Percentiles rank a stretch among this genome's conserved stretches.
These are phyloP conservation scores for Callipepla squamata DNA, from an alignment of 2,113 vertebrate genomes.

Conservation along the genomic window DNA sequence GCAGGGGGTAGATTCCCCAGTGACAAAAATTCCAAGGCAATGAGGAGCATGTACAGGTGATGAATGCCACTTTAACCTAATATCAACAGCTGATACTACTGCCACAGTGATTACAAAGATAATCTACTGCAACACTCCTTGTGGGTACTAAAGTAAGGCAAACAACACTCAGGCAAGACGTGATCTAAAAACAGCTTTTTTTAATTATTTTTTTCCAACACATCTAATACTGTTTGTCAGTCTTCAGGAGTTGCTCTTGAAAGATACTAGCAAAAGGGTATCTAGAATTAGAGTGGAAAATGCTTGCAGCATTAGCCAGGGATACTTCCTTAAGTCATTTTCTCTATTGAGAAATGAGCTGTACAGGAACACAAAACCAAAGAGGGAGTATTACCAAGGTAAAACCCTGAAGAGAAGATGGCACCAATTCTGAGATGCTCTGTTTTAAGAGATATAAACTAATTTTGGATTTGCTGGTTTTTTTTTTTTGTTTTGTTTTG, in stretches of 20 bases:
- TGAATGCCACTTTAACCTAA: fast-evolving
- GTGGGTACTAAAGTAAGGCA: background rate
- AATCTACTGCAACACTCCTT: background rate
- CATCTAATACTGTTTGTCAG: background rate
- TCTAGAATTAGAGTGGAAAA: background rate
- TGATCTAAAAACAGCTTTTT: too few species aligned
- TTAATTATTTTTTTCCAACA: background rate
- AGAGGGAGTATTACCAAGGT: background rate
- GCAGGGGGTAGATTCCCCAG: background rate
- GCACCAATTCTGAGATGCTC: background rate
- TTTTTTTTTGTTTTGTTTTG: too few species aligned
- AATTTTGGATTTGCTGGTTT: background rate
- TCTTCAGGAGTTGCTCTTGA: background rate
- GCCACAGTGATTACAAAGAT: background rate
- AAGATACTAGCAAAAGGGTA: background rate
- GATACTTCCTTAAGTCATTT: background rate
- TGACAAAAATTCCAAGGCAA: background rate
- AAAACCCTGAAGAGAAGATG: background rate
- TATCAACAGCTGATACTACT: background rate
- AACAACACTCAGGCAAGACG: background rate
- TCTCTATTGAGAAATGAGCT: background rate
- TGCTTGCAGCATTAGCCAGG: background rate
- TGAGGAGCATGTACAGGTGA: fast-evolving
- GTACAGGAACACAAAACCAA: background rate
- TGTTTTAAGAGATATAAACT: background rate